phyloP scores from a whole-genome alignment of 2,888 invertebrate species.

The Trypoxylon attenuatum region DNA sequence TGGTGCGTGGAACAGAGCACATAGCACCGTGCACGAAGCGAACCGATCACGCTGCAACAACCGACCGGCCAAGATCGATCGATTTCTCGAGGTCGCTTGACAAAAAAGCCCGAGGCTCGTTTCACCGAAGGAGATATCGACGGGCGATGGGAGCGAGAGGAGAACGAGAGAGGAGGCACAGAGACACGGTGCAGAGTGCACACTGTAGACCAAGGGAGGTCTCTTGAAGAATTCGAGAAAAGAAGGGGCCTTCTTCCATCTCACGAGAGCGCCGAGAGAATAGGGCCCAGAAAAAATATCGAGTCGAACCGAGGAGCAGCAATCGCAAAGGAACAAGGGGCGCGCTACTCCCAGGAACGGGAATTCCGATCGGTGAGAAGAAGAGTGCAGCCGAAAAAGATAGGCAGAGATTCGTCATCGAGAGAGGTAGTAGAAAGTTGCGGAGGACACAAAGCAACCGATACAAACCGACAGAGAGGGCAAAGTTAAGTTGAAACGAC shows the following conservation, averaged over 20 bases:
- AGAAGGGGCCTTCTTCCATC: too few species aligned
- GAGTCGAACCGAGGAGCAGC: too few species aligned
- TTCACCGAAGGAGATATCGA: slow-evolving; percentile 49
- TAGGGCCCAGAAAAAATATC: not conserved
- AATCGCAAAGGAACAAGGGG: too few species aligned
- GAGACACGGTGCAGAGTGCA: too few species aligned
- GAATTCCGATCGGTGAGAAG: too few species aligned
- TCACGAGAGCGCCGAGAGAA: not conserved
- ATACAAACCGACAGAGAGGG: not conserved
- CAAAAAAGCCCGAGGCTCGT: slow-evolving; percentile 54
- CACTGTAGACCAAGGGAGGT: too few species aligned
- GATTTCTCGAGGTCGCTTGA: slow-evolving; percentile 54
- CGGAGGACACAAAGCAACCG: not conserved
- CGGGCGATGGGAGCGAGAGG: slow-evolving; percentile 16
- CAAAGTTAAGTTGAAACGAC: too few species aligned
- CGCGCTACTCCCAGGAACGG: too few species aligned
- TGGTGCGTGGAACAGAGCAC: too few species aligned
- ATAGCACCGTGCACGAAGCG: slow-evolving; percentile 4
- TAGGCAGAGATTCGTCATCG: not conserved
- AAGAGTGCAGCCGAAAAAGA: too few species aligned
- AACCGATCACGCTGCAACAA: slow-evolving; percentile 56
- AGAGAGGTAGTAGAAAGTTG: not conserved
- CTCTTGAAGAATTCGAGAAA: not conserved
- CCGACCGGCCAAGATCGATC: slow-evolving; percentile 60
- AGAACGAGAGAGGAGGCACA: slow-evolving; percentile 4